Base-by-base conservation (phyloP, 2,888 invertebrate species). In the Lottia scabra region DNA sequence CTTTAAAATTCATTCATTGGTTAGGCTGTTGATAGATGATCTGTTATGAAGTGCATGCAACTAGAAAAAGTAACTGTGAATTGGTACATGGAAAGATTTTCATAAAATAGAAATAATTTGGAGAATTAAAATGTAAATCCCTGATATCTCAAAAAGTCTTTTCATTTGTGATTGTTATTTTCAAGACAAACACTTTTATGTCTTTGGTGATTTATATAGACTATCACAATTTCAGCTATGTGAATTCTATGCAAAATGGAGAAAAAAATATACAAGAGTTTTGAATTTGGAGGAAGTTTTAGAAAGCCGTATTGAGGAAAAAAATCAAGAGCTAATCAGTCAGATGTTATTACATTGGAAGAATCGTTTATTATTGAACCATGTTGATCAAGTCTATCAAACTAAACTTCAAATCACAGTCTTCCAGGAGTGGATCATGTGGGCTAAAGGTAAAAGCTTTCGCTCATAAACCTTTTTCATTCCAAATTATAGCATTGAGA, bases 291-390 rank as follows among this genome's bases (percentile, higher is more conserved):
- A 81, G 45, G 73, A 68, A 43, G 73, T 68, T 56, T 75, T 83
- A n/a, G 74, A 77, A n/a, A 71, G 63, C 43, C 76, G 78, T 67
- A 63, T 78, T 2, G 73, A 48, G 4, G 48, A 71, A 10, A 83
- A 79, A 67, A 74, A 83, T 43, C 19, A 46, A 43, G 26, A 65
- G 26, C 63, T 81, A n/a, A 63, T 79, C 62, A 65, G 72, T n/a
- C 65, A 64, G 0, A 79, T 75, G 65, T 75, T 85, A 64, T 74
- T 75, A 23, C 74, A 67, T 10, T 85, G 85, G 85, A 79, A 78
- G 56, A 75, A 75, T 10, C 73, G 79, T 15, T 68, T 82, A 8
- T 71, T 79, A 74, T 76, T 77, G 2, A 45, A 79, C 23, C 79
- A 80, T 27, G 80, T 82, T 5, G 70, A 68, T 26, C 73, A 79